Base-by-base conservation (phyloP, 2,888 invertebrate species). In the Erannis defoliaria region DNA sequence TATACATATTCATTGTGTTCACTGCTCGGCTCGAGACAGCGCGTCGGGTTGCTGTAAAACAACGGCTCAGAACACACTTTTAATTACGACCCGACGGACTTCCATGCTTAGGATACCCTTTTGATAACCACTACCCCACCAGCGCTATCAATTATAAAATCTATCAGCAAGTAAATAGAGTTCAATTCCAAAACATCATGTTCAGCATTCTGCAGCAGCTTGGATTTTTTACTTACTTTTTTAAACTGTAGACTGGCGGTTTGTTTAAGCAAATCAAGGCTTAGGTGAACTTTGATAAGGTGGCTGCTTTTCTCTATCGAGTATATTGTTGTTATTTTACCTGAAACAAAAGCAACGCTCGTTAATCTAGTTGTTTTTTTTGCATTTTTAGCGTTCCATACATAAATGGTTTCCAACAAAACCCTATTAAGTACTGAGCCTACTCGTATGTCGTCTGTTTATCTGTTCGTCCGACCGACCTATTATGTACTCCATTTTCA, bases 61-160 rank as follows among this genome's bases (percentile, higher is more conserved):
- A 84, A 85, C 82, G 74, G 75, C 74, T 77, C 79, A 76, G 80
- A 82, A 85, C 82, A 83, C 84, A 79, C 81, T 82, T 85, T 84
- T 84, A 85, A 85, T 85, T 84, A 85, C 81, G 73, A 75, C 68
- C 74, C 71, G 80, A 78, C 82, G 82, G 78, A 73, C 78, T 70
- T 66, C 80, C 73, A 73, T 74, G 81, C 80, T 81, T 84, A 80
- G 81, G 81, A 80, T 76, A 80, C 63, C 79, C 84, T 80, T 81
- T 84, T 82, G 82, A 82, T 78, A 81, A 78, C 75, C 75, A 68
- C 73, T 74, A 61, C 70, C 64, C 60, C 64, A 56, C 57, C 40
- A 49, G 50, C 14, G 61, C 73, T 43, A 69, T 73, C 75, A 72
- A 79, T 76, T 74, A 71, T 77, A 72, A 73, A 71, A 74, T 73